A percentile compares a stretch with the other conserved stretches of the same genome.
phyloP scores from a whole-genome alignment of 2,113 vertebrate genomes.

The Addax nasomaculatus region DNA sequence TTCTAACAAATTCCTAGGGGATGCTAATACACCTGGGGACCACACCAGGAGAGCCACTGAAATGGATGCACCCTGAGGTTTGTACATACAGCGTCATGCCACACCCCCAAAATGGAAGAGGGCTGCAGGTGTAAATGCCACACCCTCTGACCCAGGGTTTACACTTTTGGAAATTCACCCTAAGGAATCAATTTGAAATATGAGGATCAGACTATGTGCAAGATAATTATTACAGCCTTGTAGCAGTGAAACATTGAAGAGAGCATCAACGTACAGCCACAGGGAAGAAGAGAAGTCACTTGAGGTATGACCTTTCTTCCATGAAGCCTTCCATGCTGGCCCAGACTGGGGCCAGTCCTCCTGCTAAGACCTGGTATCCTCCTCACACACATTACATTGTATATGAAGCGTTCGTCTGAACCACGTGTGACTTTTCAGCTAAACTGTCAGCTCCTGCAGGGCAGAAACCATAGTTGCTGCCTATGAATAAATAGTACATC shows the following conservation, averaged over 20 bases:
- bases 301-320: not conserved
- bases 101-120: not conserved
- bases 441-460: not conserved
- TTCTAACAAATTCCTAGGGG: not conserved
- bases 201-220: not conserved
- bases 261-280: not conserved
- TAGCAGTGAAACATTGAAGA: not conserved
- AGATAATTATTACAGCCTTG: too few species aligned
- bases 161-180: not conserved
- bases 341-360: not conserved
- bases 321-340: not conserved
- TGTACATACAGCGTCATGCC: not conserved
- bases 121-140: not conserved
- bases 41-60: not conserved
- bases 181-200: not conserved
- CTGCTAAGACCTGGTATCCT: not conserved
- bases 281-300: not conserved
- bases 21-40: not conserved
- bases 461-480: not conserved
- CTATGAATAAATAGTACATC: not conserved
- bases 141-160: not conserved
- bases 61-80: not conserved
- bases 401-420: not conserved
- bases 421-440: not conserved
- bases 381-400: not conserved